Base-by-base conservation (phyloP, 2,113 vertebrate species). In the Platichthys stellatus region DNA sequence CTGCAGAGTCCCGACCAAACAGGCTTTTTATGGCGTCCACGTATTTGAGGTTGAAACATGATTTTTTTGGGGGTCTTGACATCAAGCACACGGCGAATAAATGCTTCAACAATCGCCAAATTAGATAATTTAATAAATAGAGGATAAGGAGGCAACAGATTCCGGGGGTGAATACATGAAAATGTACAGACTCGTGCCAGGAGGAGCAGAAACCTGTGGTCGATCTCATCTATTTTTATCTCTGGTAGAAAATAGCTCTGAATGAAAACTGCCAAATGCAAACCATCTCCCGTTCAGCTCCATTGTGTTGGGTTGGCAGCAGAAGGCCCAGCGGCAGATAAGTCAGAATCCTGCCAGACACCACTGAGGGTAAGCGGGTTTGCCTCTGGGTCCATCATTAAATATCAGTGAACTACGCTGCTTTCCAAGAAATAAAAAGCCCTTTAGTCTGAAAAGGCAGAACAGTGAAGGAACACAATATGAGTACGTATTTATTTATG, bases 161-260 rank as follows among this genome's bases (percentile, higher is more conserved):
- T 72, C 72, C 2, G 13, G 61, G 69, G 11, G n/a, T 2, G 6
- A 65, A 38, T 12, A 56, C 38, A 47, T 3, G 20, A 66, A 78
- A 82, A 77, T 11, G 14, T 2, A 15, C 15, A 4, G 11, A 18
- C 45, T 45, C 38, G 54, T 40, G 35, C 38, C 0, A 15, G 56
- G 5, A 24, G 20, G n/a, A 76, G 65, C 3, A 63, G 59, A 84
- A 83, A 66, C 49, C 23, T 58, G 60, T 31, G 78, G 73, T 75
- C 65, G 62, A 49, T 78, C 72, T 76, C 54, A 21, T 56, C 78
- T 89, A 86, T 90, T 84, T 88, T 84, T 88, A 80, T 84, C 80
- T 84, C 65, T 8, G 4, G 51, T 21, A 76, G 60, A 79, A 88
- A 89, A 85, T 71, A 72, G 56, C 76, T 72, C 0, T 31, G 15